Percentiles rank a stretch among this genome's conserved stretches.
These are phyloP conservation scores for Nyctalus aviator DNA, from an alignment of 2,797 vertebrate species.

Conservation along the genomic window DNA sequence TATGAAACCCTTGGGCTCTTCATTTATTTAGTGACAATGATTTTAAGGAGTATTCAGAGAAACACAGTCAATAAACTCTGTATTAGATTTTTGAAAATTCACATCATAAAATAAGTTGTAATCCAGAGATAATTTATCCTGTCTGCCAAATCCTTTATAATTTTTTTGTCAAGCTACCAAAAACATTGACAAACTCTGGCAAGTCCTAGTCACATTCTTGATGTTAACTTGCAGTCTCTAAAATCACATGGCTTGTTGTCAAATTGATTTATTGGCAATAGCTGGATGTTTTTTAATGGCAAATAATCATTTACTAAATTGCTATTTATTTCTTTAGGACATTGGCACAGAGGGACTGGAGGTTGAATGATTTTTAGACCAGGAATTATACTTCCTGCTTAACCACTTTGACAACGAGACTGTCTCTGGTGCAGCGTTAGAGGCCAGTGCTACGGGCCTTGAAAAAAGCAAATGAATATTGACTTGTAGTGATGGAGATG, in stretches of 20 bases:
- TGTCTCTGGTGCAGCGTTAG: slow-evolving; percentile 1
- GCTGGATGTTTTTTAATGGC: slow-evolving; percentile 73
- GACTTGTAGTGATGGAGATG: slow-evolving; percentile 70
- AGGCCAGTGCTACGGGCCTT: slow-evolving; percentile 65
- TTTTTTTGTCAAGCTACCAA: slow-evolving; percentile 13
- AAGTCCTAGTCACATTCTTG: slow-evolving; percentile 60
- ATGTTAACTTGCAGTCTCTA: slow-evolving; percentile 57
- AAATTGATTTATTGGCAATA: slow-evolving; percentile 73
- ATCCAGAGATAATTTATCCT: slow-evolving; percentile 18
- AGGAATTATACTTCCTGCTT: slow-evolving; percentile 8
- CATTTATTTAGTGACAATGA: slow-evolving; percentile 18
- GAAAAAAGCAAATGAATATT: slow-evolving; percentile 83
- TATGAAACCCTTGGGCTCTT: slow-evolving; percentile 5
- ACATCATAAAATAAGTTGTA: slow-evolving; percentile 31
- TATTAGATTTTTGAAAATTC: neutral
- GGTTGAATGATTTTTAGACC: neutral
- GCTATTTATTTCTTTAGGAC: slow-evolving; percentile 72
- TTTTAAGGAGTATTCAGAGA: neutral
- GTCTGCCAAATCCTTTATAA: neutral
- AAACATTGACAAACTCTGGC: slow-evolving; percentile 48
- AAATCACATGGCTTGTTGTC: slow-evolving; percentile 47
- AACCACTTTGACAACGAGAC: slow-evolving; percentile 55
- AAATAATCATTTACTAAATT: slow-evolving; percentile 76
- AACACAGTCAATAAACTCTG: neutral
- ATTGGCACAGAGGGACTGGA: neutral